phyloP scores from a whole-genome alignment of 1,140 invertebrate genomes.

The Phocides pigmalion region DNA sequence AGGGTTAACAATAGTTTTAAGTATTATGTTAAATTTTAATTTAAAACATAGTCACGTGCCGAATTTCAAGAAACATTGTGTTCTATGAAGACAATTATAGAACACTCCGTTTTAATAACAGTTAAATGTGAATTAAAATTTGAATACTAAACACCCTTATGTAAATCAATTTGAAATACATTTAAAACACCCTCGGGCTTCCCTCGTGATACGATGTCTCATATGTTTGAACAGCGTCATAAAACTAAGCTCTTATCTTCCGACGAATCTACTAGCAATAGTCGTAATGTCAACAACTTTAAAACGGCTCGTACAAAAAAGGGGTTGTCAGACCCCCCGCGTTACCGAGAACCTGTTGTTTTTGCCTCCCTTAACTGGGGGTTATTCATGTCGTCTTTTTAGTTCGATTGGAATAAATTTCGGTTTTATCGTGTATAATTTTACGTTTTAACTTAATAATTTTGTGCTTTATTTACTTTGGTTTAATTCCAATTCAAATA shows the following conservation, averaged over 20 bases:
- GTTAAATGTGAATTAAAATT: slow-evolving; percentile 3
- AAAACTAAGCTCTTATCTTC: slow-evolving; percentile 25
- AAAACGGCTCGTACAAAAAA: slow-evolving; percentile 27
- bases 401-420: background rate
- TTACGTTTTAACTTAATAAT: too few relatives aligned
- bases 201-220: slow-evolving; percentile 12
- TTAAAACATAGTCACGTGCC: too few relatives aligned
- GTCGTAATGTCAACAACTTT: slow-evolving; percentile 42
- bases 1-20: too few relatives aligned
- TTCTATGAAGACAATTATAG: background rate
- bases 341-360: slow-evolving; percentile 8
- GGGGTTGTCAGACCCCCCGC: slow-evolving; percentile 28
- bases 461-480: too few relatives aligned
- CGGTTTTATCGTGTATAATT: too few relatives aligned
- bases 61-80: background rate
- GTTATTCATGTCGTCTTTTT: slow-evolving; percentile 10
- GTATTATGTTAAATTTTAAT: background rate
- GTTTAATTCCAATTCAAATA: too few relatives aligned
- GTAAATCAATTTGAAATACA: slow-evolving; percentile 11
- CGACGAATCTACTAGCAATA: slow-evolving; percentile 27
- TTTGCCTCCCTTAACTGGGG: slow-evolving; percentile 1
- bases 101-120: background rate
- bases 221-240: slow-evolving; percentile 22
- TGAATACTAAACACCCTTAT: slow-evolving; percentile 3
- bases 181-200: slow-evolving; percentile 13